Evolutionary conservation across 2,888 invertebrate genomes (phyloP).

Genomic region (Nebria brevicollis): DNA sequence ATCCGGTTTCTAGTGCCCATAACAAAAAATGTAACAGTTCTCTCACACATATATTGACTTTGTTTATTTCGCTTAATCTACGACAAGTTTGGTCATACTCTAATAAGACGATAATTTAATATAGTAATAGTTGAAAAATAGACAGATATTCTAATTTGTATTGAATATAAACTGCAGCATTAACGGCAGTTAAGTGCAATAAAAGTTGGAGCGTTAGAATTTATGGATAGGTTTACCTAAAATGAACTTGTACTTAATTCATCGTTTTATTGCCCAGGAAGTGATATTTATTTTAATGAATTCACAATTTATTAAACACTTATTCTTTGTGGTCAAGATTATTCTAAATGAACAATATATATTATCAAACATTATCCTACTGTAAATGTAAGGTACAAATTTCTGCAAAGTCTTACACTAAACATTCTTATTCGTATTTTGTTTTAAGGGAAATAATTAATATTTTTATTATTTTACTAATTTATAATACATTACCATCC

Average conservation of each 20-base stretch:
- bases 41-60: not conserved
- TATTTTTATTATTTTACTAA: too few species aligned
- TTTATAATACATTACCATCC: too few species aligned
- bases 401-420: too few species aligned
- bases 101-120: not conserved
- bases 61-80: not conserved
- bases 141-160: not conserved
- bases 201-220: not conserved
- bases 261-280: too few species aligned
- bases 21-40: not conserved
- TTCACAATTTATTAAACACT: too few species aligned
- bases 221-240: not conserved
- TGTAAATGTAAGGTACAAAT: too few species aligned
- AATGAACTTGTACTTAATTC: not conserved
- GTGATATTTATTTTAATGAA: too few species aligned
- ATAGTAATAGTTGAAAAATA: not conserved
- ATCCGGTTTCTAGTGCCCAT: constrained; percentile 6
- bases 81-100: not conserved
- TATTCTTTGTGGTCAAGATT: too few species aligned
- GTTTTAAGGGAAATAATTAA: too few species aligned
- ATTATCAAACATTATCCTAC: too few species aligned
- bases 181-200: not conserved
- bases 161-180: not conserved
- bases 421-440: too few species aligned
- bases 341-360: too few species aligned